phyloP scores from a whole-genome alignment of 1,140 invertebrate genomes.

The Drosophila pruinosa region DNA sequence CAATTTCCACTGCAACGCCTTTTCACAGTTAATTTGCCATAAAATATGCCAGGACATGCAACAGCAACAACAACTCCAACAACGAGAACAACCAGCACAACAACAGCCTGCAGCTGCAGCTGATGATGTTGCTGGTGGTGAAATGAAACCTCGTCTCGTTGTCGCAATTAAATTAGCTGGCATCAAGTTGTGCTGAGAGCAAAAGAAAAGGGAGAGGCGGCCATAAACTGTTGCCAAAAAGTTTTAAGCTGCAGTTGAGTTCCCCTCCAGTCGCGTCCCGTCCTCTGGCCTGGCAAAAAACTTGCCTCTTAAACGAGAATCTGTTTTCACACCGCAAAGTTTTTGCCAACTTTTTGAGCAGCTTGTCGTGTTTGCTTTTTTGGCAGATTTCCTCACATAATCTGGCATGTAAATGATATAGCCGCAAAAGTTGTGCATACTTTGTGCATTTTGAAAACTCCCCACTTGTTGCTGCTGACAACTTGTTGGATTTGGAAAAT shows the following conservation, averaged over 20 bases:
- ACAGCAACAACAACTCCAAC: neutral
- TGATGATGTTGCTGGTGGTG: neutral
- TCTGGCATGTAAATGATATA: conserved; percentile 68
- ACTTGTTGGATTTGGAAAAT: conserved; percentile 35
- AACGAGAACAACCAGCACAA: neutral
- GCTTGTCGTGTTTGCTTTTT: conserved; percentile 50
- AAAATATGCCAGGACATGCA: conserved; percentile 56
- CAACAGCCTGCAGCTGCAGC: conserved; percentile 31
- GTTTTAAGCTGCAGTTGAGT: conserved; percentile 74
- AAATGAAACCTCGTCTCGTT: conserved; percentile 32
- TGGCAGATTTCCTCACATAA: conserved; percentile 45
- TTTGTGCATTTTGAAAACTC: conserved; percentile 37
- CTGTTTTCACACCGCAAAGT: conserved; percentile 60
- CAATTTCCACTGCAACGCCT: conserved; percentile 59
- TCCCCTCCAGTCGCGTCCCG: neutral
- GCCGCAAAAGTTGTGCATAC: conserved; percentile 61
- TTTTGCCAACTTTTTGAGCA: conserved; percentile 54
- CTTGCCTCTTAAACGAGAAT: conserved; percentile 24
- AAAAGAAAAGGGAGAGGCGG: neutral
- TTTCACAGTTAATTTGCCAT: conserved; percentile 64
- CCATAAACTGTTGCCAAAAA: conserved; percentile 73
- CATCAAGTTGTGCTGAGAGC: conserved; percentile 24
- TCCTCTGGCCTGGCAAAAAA: neutral
- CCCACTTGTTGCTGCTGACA: conserved; percentile 27
- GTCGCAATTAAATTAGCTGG: conserved; percentile 64